Evolutionary conservation across 2,797 vertebrate species (phyloP).

Genomic region (Mormyrops attenuatus): DNA sequence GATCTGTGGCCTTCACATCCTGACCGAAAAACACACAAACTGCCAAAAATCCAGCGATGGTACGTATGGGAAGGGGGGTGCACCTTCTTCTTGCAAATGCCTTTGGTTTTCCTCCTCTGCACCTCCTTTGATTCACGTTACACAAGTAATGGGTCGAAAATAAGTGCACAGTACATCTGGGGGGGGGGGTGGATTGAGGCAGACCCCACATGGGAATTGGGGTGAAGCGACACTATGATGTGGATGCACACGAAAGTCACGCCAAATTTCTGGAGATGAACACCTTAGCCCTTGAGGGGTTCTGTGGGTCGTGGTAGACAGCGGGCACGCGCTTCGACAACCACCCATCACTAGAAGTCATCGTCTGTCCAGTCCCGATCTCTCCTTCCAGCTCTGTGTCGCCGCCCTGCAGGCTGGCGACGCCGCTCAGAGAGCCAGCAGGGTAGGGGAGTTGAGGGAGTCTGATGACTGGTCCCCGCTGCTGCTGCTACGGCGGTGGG

Average conservation of each 20-base stretch:
- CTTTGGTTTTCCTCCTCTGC: background rate
- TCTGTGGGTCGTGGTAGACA: conserved; percentile 25
- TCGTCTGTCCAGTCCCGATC: background rate
- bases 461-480: conserved; percentile 97
- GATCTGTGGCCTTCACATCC: background rate
- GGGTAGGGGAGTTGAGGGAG: conserved; percentile 97
- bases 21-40: background rate
- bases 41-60: background rate
- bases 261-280: conserved; percentile 31
- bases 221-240: background rate
- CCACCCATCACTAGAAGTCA: background rate
- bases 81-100: background rate
- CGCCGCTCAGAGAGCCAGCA: conserved; percentile 82
- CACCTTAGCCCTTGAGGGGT: conserved; percentile 64
- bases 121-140: background rate
- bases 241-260: conserved; percentile 26
- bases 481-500: conserved; percentile 97
- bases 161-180: conserved; percentile 30
- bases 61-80: too few species aligned
- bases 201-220: background rate
- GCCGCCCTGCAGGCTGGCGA: conserved; percentile 5
- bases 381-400: conserved; percentile 45
- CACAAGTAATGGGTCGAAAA: conserved; percentile 22
- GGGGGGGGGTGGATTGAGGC: conserved; percentile 31
- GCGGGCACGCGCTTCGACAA: background rate